Evolutionary conservation across 2,797 vertebrate species (phyloP).

Genomic region (Taenioides sp.): DNA sequence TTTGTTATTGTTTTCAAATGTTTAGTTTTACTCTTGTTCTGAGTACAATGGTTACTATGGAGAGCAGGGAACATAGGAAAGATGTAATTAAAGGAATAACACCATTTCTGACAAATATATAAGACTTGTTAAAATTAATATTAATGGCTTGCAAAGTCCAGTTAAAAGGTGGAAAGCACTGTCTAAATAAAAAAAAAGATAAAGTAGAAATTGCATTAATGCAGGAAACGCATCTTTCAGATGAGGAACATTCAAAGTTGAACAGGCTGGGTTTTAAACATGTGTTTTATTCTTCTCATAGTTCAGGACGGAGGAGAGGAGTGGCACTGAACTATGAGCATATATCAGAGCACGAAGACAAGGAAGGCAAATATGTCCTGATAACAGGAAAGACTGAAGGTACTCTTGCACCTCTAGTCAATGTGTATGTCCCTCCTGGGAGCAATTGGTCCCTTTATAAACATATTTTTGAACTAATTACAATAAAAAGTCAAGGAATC

Average conservation of each 20-base stretch:
- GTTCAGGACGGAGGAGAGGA: slow-evolving; percentile 3
- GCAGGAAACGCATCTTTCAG: too few species aligned
- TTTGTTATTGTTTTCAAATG: neutral
- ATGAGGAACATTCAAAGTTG: too few species aligned
- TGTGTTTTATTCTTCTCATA: neutral
- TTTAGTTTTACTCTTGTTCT: neutral
- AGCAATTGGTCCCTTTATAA: too few species aligned
- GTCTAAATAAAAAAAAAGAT: neutral
- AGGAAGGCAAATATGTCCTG: too few species aligned
- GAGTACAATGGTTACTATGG: too few species aligned
- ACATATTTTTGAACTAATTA: too few species aligned
- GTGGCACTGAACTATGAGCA: neutral
- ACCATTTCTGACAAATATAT: neutral
- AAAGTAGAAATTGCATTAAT: too few species aligned
- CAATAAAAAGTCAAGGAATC: neutral
- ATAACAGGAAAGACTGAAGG: too few species aligned
- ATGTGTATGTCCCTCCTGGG: too few species aligned
- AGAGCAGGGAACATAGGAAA: neutral
- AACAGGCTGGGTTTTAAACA: too few species aligned
- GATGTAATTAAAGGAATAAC: neutral
- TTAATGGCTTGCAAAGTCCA: slow-evolving; percentile 3
- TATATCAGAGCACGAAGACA: too few species aligned
- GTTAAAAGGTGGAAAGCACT: slow-evolving; percentile 22
- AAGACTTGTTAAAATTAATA: neutral
- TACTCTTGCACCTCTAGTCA: too few species aligned